Base-by-base conservation (phyloP, 1,140 invertebrate genomes). In the Aphidius ervi region DNA sequence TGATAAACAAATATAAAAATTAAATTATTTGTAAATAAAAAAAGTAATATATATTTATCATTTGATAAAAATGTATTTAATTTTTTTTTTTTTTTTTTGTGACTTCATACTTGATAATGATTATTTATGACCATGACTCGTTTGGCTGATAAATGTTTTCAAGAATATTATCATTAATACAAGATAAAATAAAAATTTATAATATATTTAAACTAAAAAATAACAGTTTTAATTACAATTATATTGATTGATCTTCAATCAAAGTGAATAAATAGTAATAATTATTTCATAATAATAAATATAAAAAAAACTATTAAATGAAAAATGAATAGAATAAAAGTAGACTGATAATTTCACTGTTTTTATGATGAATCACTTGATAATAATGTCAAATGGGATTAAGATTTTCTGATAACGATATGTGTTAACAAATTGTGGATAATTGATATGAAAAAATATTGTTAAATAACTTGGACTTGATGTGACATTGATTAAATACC, bases 311-410 rank as follows among this genome's bases (percentile, higher is more conserved):
- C 16, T 16, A 16, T 16, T 16, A 16, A 16, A 16, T 16, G 16
- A 16, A 16, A 16, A 16, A 16, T 16, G 16, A 0, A 16, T 16
- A 16, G 1, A 16, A 31, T 31, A 31, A 31, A 31, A 31, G 1
- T 31, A 31, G 1, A 1, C 5, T 39, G 4, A 52, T 31, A 52
- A 31, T 31, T 4, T 31, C 23, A 0, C 0, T 43, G 6, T 42
- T 39, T 39, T 46, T 9, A 20, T 45, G 9, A 47, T 60, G 9
- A 47, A 40, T 55, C 31, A 52, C 16, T 16, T n/a, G 31, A 20
- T 46, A 43, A 48, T 60, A 60, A 31, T 60, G 37, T 60, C 58
- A 56, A 47, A 42, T n/a, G 20, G 46, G 47, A 57, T 61, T 50
- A 61, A 56, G 23, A 40, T 50, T 31, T 31, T 56, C 31, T 6